Base-by-base conservation (phyloP, 2,888 invertebrate species). In the Synanthedon myopaeformis region DNA sequence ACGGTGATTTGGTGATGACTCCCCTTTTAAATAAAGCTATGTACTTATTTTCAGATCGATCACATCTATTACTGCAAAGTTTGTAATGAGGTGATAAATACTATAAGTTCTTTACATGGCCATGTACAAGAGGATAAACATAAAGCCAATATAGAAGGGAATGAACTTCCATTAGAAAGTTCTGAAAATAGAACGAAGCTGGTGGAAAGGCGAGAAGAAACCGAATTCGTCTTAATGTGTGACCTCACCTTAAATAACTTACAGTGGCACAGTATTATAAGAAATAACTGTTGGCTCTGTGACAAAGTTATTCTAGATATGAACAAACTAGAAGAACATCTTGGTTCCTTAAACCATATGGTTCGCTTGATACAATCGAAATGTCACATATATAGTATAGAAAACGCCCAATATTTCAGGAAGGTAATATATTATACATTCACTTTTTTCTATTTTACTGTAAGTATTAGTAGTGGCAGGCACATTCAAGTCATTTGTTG, bases 181-280 rank as follows among this genome's bases (percentile, higher is more conserved):
- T 64, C 70, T 0, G 55, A 54, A 50, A 42, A 35, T 3, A 51
- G 56, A 13, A 55, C 50, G 1, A 57, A 60, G 42, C 60, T 58
- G n/a, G 54, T 58, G 8, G 55, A 58, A 42, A 65, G 63, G 2
- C 57, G 59, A 6, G 59, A 63, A 10, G 57, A 60, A 0, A 54
- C 59, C 28, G 70, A 66, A 3, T 56, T 52, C 23, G 58, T 78
- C 8, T 55, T 61, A 10, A 62, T 76, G 8, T 56, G 63, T 12
- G 64, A 74, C 49, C 54, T 66, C 1, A 64, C 58, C 28, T 52
- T 82, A 4, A 63, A 59, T 6, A 62, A 59, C 10, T 52, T 61
- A 0, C 65, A 74, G 56, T 82, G 81, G 81, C 68, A 81, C 58
- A 67, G 74, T 8, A 63, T 81, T 10, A 41, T 63, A 0, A 59